A percentile compares a stretch with the other conserved stretches of the same genome.
Conservation (phyloP, 2,888 invertebrate species). For the Eulithis prunata region DNA sequence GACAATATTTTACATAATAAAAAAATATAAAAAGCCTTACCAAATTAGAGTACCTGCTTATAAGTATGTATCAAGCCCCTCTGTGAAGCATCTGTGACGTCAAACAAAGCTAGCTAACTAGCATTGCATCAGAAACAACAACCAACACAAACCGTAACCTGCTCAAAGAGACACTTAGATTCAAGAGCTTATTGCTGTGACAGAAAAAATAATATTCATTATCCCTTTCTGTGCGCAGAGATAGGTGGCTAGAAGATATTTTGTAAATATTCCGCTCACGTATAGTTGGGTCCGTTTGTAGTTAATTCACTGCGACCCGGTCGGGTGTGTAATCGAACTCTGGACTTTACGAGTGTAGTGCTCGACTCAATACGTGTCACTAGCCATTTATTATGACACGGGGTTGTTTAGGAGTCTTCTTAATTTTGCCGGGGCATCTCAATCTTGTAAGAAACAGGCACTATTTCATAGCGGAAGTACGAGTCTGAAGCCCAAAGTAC, state of each 20-base stretch:
- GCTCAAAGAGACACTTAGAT: slow-evolving; percentile 19
- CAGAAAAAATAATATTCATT: slow-evolving; percentile 50
- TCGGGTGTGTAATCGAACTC: slow-evolving; percentile 68
- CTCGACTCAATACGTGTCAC: slow-evolving; percentile 56
- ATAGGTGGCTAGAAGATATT: slow-evolving; percentile 52
- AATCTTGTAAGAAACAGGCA: slow-evolving; percentile 22
- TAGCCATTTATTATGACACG: slow-evolving; percentile 57
- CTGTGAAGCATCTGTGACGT: background rate
- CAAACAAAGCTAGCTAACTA: background rate
- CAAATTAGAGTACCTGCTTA: too few species aligned
- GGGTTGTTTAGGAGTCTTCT: slow-evolving; percentile 54
- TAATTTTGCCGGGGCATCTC: slow-evolving; percentile 45
- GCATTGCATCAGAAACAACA: background rate
- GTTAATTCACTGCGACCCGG: slow-evolving; percentile 66
- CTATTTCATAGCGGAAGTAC: slow-evolving; percentile 10
- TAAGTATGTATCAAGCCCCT: too few species aligned
- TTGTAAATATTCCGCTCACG: slow-evolving; percentile 66
- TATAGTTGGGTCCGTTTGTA: slow-evolving; percentile 59
- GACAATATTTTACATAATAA: too few species aligned
- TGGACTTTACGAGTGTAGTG: slow-evolving; percentile 64
- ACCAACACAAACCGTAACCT: background rate
- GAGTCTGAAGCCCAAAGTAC: background rate
- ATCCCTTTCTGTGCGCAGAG: slow-evolving; percentile 45
- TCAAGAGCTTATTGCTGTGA: slow-evolving; percentile 34
- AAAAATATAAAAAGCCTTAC: too few species aligned